A percentile compares a stretch with the other conserved stretches of the same genome.
phyloP scores from a whole-genome alignment of 2,797 vertebrate species.

The Pampus argenteus region DNA sequence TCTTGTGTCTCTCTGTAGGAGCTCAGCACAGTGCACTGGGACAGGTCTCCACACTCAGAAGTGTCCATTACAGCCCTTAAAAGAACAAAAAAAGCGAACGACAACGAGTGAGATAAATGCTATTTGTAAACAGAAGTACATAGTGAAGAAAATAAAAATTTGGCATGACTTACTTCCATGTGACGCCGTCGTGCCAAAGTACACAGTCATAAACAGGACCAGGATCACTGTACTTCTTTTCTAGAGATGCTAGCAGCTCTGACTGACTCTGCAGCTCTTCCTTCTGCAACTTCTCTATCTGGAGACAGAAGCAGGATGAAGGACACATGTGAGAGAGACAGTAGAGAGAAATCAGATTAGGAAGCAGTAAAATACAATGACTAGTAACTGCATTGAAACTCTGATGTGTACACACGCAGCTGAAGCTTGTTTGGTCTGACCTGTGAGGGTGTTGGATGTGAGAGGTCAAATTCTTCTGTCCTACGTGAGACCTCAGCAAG shows the following conservation, averaged over 20 bases:
- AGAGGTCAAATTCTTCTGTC: slow-evolving; percentile 92
- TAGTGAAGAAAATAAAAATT: not conserved
- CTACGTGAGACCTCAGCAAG: slow-evolving; percentile 93
- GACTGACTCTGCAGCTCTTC: slow-evolving; percentile 95
- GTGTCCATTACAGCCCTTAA: slow-evolving; percentile 94
- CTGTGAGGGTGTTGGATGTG: slow-evolving; percentile 89
- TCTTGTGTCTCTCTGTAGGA: slow-evolving; percentile 94
- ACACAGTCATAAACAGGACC: slow-evolving; percentile 97
- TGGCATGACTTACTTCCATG: slow-evolving; percentile 89
- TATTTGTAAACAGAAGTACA: not conserved
- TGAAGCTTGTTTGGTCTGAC: slow-evolving; percentile 74
- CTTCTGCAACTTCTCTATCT: slow-evolving; percentile 94
- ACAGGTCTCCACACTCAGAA: slow-evolving; percentile 92
- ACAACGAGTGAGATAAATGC: slow-evolving; percentile 3
- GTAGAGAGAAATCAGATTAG: not conserved
- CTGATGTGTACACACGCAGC: not conserved
- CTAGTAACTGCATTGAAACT: not conserved
- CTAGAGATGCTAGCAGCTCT: slow-evolving; percentile 93
- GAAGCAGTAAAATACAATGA: not conserved
- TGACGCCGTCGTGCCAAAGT: slow-evolving; percentile 94
- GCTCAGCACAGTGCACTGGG: slow-evolving; percentile 88
- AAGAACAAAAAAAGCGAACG: slow-evolving; percentile 32
- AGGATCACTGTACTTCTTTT: slow-evolving; percentile 98
- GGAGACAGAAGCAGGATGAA: not conserved
- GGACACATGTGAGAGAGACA: fast-evolving